Evolutionary conservation across 2,113 vertebrate species (phyloP), one percentile per base, ranked within the genome.

Genomic region (Chitala chitala): DNA sequence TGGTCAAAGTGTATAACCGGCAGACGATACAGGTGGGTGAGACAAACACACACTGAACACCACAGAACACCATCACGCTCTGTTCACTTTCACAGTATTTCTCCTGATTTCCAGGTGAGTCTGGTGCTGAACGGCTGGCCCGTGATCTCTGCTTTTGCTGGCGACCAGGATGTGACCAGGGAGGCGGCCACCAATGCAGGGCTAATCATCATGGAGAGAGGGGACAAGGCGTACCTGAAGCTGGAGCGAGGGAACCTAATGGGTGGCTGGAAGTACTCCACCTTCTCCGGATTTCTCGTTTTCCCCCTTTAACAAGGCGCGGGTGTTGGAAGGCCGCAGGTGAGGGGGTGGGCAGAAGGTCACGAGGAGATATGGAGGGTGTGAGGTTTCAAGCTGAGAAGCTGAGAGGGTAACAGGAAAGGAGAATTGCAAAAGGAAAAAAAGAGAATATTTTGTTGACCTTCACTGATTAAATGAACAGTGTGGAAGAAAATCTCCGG

Each of bases 261-360:
- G 86, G 93, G 93, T 1, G 93, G 93, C 13, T 94, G 93, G 93
- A 94, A 94, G 78, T 94, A 90, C 75, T 94, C 93, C 40, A 94
- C 92, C 9, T 94, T 94, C 86, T 94, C 92, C 0, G 93, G 93
- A n/a, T n/a, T n/a, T n/a, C n/a, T n/a, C n/a, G n/a, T n/a, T n/a
- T n/a, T n/a, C n/a, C n/a, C n/a, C n/a, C n/a, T n/a, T n/a, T n/a
- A n/a, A n/a, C n/a, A n/a, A n/a, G n/a, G n/a, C n/a, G n/a, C n/a
- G n/a, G n/a, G n/a, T n/a, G n/a, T n/a, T n/a, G n/a, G n/a, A n/a
- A n/a, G n/a, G n/a, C n/a, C n/a, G n/a, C n/a, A n/a, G n/a, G n/a
- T n/a, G n/a, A n/a, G n/a, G n/a, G n/a, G n/a, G n/a, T n/a, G n/a
- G n/a, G n/a, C n/a, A n/a, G n/a, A n/a, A n/a, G n/a, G n/a, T n/a